Evolutionary conservation across 2,888 invertebrate species (phyloP).

Genomic region (Blastobasis lacticolella): DNA sequence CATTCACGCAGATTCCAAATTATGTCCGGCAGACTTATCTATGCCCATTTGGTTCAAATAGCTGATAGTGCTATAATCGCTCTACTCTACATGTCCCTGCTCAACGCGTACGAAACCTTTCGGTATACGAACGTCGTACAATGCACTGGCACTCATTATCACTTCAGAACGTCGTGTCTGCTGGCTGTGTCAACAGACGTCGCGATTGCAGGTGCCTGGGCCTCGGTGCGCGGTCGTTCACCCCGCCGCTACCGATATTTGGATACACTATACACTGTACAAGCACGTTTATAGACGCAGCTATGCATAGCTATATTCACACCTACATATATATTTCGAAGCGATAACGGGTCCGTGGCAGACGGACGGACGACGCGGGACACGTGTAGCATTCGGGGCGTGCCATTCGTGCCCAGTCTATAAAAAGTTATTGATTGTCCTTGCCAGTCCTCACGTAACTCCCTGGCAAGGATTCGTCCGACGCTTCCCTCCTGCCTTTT

Average conservation of each 20-base stretch:
- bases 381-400: constrained; percentile 27
- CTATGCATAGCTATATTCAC: neutral
- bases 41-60: too few relatives aligned
- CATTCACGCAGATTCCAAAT: too few relatives aligned
- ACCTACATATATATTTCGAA: constrained; percentile 34
- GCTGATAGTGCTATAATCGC: too few relatives aligned
- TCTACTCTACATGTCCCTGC: too few relatives aligned
- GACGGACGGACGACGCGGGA: constrained; percentile 25
- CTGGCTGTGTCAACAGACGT: constrained; percentile 59
- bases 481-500: neutral
- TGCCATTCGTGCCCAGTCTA: constrained; percentile 1
- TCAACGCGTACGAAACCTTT: too few relatives aligned
- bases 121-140: constrained; percentile 14
- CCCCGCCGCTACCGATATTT: constrained; percentile 60
- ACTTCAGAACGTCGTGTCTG: constrained; percentile 48
- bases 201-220: constrained; percentile 64
- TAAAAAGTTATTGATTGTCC: constrained; percentile 5
- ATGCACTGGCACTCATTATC: constrained; percentile 58
- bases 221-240: constrained; percentile 45
- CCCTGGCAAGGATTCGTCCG: neutral
- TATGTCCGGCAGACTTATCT: too few relatives aligned
- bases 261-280: constrained; percentile 54
- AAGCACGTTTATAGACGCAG: constrained; percentile 16
- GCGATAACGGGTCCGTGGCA: constrained; percentile 47
- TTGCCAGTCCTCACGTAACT: neutral